Base-by-base conservation (phyloP, 2,888 invertebrate species). In the Dicyrtoma fusca region DNA sequence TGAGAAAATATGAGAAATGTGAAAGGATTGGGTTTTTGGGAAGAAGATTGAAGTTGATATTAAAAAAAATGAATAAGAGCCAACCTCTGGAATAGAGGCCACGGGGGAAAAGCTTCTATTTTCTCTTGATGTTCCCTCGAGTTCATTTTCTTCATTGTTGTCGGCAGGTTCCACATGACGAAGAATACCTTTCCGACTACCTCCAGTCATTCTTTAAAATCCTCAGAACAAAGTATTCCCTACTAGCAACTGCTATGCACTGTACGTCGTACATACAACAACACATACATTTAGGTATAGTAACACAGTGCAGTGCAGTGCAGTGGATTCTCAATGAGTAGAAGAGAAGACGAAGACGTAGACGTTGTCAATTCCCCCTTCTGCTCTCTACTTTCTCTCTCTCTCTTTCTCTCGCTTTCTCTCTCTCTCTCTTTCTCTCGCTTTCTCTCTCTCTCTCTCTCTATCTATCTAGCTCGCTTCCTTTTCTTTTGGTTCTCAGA, bases 81-180 rank as follows among this genome's bases (percentile, higher is more conserved):
- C 55, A 55, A 68, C 55, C 51, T 68, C 44, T 55, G 55, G 42
- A 68, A 68, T 65, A 47, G 65, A 65, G 65, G 51, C 65, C 65
- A 65, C 65, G 34, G 65, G 49, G 65, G 53, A 26, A 34, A 44
- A 55, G 23, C 26, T 34, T 49, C 47, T 55, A 44, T 55, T 34
- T 68, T 68, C 51, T 68, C 17, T 34, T 51, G 66, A 55, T 55
- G 45, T 68, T 55, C 66, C 51, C 55, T 45, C 66, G 34, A 53
- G 17, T 63, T 63, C 47, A 68, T 68, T 55, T n/a, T 44, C 55
- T 51, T 51, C 51, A 68, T 42, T 66, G 66, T 14, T 34, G 49
- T 51, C 66, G 47, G 47, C 13, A 23, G 42, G 55, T 55, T 55
- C 57, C 55, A 55, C 66, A 55, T 68, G 66, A 55, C 66, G 55